These are phyloP conservation scores for Parapristionchus giblindavisi DNA, from an alignment of 2,888 invertebrate species.

Conservation along the genomic window DNA sequence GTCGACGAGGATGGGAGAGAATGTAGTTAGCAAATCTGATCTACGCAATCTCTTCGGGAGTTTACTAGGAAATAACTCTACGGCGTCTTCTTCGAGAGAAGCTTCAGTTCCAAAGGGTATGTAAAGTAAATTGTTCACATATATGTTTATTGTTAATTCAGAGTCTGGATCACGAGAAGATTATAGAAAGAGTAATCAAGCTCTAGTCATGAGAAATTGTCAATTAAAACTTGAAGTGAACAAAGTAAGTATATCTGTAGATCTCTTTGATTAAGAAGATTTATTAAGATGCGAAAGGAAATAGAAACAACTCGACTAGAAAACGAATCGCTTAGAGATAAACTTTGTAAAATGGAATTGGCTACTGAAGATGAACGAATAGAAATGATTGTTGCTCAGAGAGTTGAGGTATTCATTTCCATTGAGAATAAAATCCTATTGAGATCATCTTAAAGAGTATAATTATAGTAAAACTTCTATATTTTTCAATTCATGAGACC, in stretches of 20 bases:
- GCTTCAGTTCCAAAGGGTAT: background rate
- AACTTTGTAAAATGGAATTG: conserved; percentile 22
- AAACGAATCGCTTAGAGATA: conserved; percentile 29
- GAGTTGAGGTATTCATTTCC: conserved; percentile 22
- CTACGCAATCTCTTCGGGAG: conserved; percentile 25
- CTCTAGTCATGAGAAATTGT: conserved; percentile 34
- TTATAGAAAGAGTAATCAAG: conserved; percentile 33
- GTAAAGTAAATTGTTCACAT: background rate
- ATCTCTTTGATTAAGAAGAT: too few species aligned
- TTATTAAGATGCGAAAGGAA: conserved; percentile 25
- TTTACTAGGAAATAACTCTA: background rate
- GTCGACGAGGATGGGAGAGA: conserved; percentile 26
- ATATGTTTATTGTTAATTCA: background rate
- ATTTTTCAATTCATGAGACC: background rate
- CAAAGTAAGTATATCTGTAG: background rate
- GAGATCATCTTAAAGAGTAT: background rate
- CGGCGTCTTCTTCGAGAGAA: background rate
- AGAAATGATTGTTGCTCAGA: conserved; percentile 34
- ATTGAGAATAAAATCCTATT: too few species aligned
- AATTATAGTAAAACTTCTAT: background rate
- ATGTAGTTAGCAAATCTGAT: conserved; percentile 15
- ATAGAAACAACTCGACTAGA: conserved; percentile 30
- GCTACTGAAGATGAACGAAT: conserved; percentile 29
- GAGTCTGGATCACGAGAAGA: conserved; percentile 7
- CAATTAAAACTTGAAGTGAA: conserved; percentile 25